Percentiles rank a stretch among this genome's conserved stretches.
These are phyloP conservation scores for Pogoniulus pusillus DNA, from an alignment of 2,797 vertebrate genomes.

Conservation along the genomic window DNA sequence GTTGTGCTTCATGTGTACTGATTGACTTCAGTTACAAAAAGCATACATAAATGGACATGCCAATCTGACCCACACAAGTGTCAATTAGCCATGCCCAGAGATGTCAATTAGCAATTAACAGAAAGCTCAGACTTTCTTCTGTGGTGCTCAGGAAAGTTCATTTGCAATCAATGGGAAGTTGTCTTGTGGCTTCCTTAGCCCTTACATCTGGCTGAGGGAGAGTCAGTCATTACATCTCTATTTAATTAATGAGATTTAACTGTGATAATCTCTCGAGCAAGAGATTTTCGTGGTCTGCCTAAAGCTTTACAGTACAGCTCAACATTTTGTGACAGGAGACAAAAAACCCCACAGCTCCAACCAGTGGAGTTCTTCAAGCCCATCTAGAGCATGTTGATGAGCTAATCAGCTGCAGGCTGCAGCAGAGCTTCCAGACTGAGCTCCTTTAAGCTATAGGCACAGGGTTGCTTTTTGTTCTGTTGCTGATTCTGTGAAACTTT, in stretches of 20 bases:
- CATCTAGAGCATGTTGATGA: background rate
- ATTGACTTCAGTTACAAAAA: background rate
- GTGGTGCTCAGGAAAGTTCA: background rate
- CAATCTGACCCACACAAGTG: background rate
- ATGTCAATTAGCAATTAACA: slow-evolving; percentile 17
- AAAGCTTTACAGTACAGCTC: background rate
- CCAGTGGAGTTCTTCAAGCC: background rate
- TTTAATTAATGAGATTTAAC: slow-evolving; percentile 20
- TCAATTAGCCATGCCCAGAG: background rate
- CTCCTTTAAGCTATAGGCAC: background rate
- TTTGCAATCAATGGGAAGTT: background rate
- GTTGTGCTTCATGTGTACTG: background rate
- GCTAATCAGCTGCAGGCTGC: slow-evolving; percentile 9
- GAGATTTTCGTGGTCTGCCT: background rate
- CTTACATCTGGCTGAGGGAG: background rate
- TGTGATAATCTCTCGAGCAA: slow-evolving; percentile 2
- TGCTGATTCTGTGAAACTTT: background rate
- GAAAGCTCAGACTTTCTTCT: background rate
- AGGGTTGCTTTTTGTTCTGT: background rate
- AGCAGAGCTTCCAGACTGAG: background rate
- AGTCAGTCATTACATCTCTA: background rate
- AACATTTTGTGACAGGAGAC: background rate
- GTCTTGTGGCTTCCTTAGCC: background rate
- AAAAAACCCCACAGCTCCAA: background rate
- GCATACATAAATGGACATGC: background rate